Percentiles rank a stretch among this genome's conserved stretches.
phyloP scores from a whole-genome alignment of 2,888 invertebrate genomes.

The Leptothorax acervorum region DNA sequence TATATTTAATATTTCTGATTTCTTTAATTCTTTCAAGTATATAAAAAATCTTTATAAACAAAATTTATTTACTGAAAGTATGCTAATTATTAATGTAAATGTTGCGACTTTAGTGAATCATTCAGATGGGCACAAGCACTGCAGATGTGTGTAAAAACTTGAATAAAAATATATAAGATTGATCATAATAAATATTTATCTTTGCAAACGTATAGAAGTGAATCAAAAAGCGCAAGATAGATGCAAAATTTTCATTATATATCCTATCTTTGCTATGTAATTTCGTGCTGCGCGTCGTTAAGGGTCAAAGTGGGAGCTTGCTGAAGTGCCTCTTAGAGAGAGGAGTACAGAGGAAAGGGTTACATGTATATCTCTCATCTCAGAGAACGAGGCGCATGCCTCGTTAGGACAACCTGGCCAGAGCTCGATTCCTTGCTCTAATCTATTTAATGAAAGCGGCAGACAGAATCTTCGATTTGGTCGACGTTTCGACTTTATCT shows the following conservation, averaged over 20 bases:
- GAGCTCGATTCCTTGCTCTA: conserved; percentile 64
- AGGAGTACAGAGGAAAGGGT: conserved; percentile 15
- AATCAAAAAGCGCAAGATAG: background rate
- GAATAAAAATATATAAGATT: background rate
- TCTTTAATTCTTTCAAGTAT: background rate
- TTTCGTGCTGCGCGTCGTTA: conserved; percentile 18
- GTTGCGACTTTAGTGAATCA: background rate
- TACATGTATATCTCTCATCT: conserved; percentile 35
- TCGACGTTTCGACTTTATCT: conserved; percentile 28
- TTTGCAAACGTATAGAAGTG: background rate
- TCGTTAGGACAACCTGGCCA: conserved; percentile 65
- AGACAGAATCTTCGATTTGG: conserved; percentile 52
- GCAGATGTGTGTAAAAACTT: background rate
- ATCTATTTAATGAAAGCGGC: conserved; percentile 65
- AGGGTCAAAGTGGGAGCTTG: conserved; percentile 13
- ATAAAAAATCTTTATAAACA: background rate
- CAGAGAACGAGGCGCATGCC: conserved; percentile 41
- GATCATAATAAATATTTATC: background rate
- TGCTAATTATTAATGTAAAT: background rate
- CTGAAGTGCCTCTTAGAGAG: conserved; percentile 19
- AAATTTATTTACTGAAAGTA: background rate
- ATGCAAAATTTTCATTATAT: background rate
- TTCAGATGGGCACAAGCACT: background rate
- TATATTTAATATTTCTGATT: background rate
- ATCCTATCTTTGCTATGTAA: background rate